These are phyloP conservation scores for Hybos culiciformis DNA, from an alignment of 2,888 invertebrate genomes.

Conservation along the genomic window DNA sequence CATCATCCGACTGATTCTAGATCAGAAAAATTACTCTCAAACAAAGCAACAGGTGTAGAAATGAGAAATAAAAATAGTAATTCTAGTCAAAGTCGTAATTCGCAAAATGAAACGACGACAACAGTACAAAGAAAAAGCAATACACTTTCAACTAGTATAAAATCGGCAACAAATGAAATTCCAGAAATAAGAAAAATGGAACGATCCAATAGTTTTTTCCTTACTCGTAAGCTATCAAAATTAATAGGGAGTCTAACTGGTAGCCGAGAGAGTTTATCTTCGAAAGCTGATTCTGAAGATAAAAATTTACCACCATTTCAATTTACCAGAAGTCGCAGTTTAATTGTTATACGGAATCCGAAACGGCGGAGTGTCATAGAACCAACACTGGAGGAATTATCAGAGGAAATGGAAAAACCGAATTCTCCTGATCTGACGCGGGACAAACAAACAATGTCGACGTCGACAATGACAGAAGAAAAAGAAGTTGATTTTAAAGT, in stretches of 20 bases:
- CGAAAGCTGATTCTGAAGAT: no score
- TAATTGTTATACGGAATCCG: conserved; percentile 29
- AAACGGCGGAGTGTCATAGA: conserved; percentile 32
- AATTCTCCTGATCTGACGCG: conserved; percentile 25
- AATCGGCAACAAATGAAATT: no score
- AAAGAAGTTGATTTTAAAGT: background rate
- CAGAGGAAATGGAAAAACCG: conserved; percentile 29
- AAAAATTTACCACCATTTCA: conserved; percentile 19
- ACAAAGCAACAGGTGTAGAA: no score
- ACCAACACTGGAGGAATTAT: conserved; percentile 31
- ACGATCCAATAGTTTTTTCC: conserved; percentile 31
- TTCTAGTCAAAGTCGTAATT: no score
- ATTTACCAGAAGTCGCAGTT: conserved; percentile 32
- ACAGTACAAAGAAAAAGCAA: no score
- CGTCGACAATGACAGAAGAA: conserved; percentile 6
- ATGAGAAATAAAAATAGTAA: no score
- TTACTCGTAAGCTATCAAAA: conserved; percentile 30
- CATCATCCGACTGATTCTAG: no score
- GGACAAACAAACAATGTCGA: conserved; percentile 13
- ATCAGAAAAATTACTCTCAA: no score
- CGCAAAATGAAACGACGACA: no score
- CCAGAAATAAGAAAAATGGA: conserved; percentile 23
- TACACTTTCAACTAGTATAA: no score
- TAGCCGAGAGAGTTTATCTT: conserved; percentile 32
- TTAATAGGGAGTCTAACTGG: conserved; percentile 30